Evolutionary conservation across 2,888 invertebrate genomes (phyloP).

Genomic region (Drosophila kokeensis): DNA sequence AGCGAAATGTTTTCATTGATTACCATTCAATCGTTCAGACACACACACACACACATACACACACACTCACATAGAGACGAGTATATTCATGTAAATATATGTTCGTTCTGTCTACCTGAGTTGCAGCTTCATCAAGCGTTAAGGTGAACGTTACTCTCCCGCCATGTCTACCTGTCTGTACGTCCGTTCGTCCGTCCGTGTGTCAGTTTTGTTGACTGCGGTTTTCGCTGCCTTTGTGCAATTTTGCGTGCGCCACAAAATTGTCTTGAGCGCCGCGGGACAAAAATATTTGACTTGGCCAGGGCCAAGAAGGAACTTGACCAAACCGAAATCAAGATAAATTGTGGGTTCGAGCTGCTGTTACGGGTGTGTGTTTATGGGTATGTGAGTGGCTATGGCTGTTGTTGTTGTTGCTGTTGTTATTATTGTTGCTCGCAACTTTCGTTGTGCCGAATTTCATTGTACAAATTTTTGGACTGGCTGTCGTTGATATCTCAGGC

Average conservation of each 20-base stretch:
- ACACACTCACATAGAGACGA: background rate
- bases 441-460: constrained; percentile 80
- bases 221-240: constrained; percentile 54
- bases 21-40: constrained; percentile 59
- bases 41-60: constrained; percentile 1
- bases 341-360: constrained; percentile 64
- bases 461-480: constrained; percentile 63
- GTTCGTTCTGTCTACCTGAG: constrained; percentile 44
- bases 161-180: constrained; percentile 9
- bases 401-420: background rate
- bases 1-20: constrained; percentile 71
- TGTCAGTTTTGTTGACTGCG: constrained; percentile 11
- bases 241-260: constrained; percentile 47
- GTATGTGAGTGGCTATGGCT: constrained; percentile 21
- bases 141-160: constrained; percentile 36
- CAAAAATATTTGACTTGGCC: constrained; percentile 12
- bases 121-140: constrained; percentile 60
- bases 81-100: background rate
- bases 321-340: constrained; percentile 64
- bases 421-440: constrained; percentile 53
- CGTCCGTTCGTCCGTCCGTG: background rate
- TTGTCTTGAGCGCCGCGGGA: constrained; percentile 18
- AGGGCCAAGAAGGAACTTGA: constrained; percentile 64
- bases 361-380: constrained; percentile 35
- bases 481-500: constrained; percentile 15